Evolutionary conservation across 2,113 vertebrate genomes (phyloP).

Genomic region (Colius striatus): DNA sequence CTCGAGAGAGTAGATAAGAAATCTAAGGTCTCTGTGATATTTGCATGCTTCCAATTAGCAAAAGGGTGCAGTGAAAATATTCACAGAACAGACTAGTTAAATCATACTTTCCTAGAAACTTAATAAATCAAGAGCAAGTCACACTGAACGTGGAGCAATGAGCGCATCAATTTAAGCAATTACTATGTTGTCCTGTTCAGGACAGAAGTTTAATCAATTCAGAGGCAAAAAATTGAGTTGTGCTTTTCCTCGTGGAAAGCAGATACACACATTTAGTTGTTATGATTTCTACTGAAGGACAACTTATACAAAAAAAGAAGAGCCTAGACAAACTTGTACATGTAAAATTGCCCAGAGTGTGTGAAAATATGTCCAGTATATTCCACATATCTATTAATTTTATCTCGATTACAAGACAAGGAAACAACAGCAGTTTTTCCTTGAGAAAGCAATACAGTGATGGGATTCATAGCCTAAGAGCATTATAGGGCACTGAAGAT

Average conservation of each 20-base stretch:
- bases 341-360: background rate
- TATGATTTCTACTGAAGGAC: slow-evolving; percentile 12
- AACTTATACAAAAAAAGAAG: background rate
- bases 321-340: background rate
- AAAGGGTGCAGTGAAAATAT: slow-evolving; percentile 40
- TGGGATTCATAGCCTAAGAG: background rate
- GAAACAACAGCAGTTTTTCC: background rate
- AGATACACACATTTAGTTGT: background rate
- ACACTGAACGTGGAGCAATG: background rate
- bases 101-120: slow-evolving; percentile 19
- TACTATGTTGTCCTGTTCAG: slow-evolving; percentile 23
- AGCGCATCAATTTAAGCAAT: slow-evolving; percentile 51
- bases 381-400: background rate
- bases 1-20: too few species aligned
- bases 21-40: background rate
- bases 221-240: slow-evolving; percentile 16
- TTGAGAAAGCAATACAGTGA: background rate
- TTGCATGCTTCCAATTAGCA: slow-evolving; percentile 60
- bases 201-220: slow-evolving; percentile 45
- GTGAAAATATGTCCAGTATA: background rate
- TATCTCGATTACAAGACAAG: background rate
- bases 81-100: slow-evolving; percentile 18
- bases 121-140: slow-evolving; percentile 66
- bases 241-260: slow-evolving; percentile 8
- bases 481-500: background rate